Evolutionary conservation across 2,797 vertebrate genomes (phyloP).

Genomic region (Alouatta caraya): DNA sequence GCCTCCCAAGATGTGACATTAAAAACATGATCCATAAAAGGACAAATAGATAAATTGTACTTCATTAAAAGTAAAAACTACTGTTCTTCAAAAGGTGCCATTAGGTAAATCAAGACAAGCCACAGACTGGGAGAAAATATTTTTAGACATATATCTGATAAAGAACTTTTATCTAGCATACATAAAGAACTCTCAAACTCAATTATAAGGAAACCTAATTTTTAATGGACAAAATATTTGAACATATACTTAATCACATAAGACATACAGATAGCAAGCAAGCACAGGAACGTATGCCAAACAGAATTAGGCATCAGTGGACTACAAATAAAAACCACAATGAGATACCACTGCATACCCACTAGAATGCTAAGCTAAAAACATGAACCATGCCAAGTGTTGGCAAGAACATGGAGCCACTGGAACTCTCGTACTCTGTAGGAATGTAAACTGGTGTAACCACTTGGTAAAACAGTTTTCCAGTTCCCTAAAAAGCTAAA

Average conservation of each 20-base stretch:
- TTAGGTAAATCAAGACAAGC: not conserved
- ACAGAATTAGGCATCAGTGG: not conserved
- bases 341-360: fast-evolving
- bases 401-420: not conserved
- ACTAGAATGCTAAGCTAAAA: not conserved
- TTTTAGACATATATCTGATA: not conserved
- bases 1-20: not conserved
- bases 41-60: not conserved
- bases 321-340: not conserved
- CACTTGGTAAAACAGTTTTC: not conserved
- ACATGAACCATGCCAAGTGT: not conserved
- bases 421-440: not conserved
- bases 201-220: not conserved
- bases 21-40: not conserved
- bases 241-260: not conserved
- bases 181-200: not conserved
- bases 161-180: not conserved
- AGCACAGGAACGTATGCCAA: not conserved
- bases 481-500: not conserved
- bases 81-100: not conserved
- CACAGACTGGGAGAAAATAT: not conserved
- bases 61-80: not conserved
- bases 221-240: not conserved
- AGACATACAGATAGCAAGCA: not conserved
- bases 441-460: not conserved